A percentile compares a stretch with the other conserved stretches of the same genome.
Evolutionary conservation across 1,140 invertebrate genomes (phyloP).

Genomic region (Catajapyx aquilonaris): DNA sequence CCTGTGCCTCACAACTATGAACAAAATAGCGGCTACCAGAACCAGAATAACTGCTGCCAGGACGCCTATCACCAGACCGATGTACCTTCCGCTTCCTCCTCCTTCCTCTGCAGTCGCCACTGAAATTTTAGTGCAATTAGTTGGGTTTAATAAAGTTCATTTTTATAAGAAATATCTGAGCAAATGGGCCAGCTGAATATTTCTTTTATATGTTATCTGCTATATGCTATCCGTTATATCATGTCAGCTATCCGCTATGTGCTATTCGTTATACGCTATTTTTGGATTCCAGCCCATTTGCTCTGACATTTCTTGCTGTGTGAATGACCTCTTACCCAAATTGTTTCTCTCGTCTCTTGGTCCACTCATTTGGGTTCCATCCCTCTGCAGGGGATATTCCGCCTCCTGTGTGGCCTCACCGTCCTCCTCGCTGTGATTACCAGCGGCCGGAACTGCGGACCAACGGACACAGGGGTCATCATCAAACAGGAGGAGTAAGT

Average conservation of each 20-base stretch:
- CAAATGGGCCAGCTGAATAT: too few species aligned
- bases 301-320: too few species aligned
- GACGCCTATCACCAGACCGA: conserved; percentile 53
- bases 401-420: conserved; percentile 22
- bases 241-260: too few species aligned
- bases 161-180: too few species aligned
- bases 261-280: too few species aligned
- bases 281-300: too few species aligned
- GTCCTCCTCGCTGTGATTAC: conserved; percentile 44
- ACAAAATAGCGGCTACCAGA: conserved; percentile 39
- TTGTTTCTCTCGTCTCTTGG: conserved; percentile 23
- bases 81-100: conserved; percentile 33
- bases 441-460: conserved; percentile 33
- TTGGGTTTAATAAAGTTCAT: too few species aligned
- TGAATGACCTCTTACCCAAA: background rate
- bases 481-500: too few species aligned
- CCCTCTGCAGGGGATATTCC: conserved; percentile 40
- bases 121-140: too few species aligned
- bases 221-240: too few species aligned
- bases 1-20: conserved; percentile 45
- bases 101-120: conserved; percentile 16
- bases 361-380: conserved; percentile 39
- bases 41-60: conserved; percentile 48
- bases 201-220: too few species aligned
- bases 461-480: conserved; percentile 10